Conservation (phyloP, 2,113 vertebrate genomes). For the Centropus bengalensis region DNA sequence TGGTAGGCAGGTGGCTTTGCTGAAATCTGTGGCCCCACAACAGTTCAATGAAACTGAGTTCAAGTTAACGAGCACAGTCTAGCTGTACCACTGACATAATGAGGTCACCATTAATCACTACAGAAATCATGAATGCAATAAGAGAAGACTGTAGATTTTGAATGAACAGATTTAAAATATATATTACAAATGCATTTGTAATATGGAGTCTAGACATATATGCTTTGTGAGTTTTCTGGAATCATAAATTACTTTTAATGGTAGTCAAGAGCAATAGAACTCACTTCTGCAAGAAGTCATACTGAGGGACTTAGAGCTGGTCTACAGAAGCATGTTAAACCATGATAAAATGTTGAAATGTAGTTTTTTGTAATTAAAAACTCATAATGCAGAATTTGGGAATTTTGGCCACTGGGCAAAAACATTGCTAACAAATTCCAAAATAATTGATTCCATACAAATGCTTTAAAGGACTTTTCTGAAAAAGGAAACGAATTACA, state of each 20-base stretch:
- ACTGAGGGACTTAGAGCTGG: not conserved
- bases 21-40: not conserved
- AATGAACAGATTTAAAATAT: conserved; percentile 37
- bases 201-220: not conserved
- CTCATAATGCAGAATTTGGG: not conserved
- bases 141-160: not conserved
- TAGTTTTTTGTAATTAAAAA: not conserved
- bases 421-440: not conserved
- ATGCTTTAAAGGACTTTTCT: not conserved
- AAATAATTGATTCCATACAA: not conserved
- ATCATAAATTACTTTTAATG: not conserved
- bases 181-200: not conserved
- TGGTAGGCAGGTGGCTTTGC: not conserved
- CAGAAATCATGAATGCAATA: not conserved
- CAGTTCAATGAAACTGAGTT: not conserved
- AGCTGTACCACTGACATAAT: not conserved
- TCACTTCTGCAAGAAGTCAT: not conserved
- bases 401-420: not conserved
- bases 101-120: not conserved
- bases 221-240: not conserved
- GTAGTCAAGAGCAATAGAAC: not conserved
- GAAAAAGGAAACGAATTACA: not conserved
- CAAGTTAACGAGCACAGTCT: not conserved
- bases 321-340: not conserved
- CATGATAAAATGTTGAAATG: not conserved